These are phyloP conservation scores for Malacoraja senta DNA, from an alignment of 2,797 vertebrate species.

Conservation along the genomic window DNA sequence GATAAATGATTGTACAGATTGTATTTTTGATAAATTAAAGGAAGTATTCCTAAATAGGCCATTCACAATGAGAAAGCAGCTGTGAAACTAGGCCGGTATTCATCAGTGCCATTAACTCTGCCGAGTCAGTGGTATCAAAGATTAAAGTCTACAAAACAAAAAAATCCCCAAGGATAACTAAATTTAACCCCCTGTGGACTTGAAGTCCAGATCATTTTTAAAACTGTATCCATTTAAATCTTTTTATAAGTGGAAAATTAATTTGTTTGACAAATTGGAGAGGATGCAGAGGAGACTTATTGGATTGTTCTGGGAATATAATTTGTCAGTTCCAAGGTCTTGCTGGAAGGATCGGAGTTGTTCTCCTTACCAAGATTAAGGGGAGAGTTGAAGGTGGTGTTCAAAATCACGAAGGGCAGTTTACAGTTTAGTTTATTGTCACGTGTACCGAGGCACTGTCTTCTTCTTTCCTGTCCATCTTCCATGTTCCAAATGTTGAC, in stretches of 20 bases:
- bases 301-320: not conserved
- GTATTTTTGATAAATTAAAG: slow-evolving; percentile 32
- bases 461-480: no score
- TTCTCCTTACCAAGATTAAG: not conserved
- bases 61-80: slow-evolving; percentile 27
- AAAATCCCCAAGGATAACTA: not conserved
- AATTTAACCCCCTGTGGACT: slow-evolving; percentile 15
- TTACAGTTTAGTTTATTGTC: no score
- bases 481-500: no score
- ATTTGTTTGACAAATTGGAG: not conserved
- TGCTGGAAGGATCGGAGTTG: not conserved
- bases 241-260: not conserved
- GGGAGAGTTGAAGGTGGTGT: not conserved
- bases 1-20: not conserved
- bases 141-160: not conserved
- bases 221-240: not conserved
- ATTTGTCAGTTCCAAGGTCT: not conserved
- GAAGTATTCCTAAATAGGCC: slow-evolving; percentile 23
- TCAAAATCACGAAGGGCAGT: not conserved
- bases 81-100: slow-evolving; percentile 29
- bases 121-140: slow-evolving; percentile 28
- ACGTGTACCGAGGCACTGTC: no score
- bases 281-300: not conserved
- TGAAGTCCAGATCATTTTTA: not conserved
- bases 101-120: slow-evolving; percentile 32